Conservation (phyloP, 2,888 invertebrate genomes). For the Apoda limacodes region DNA sequence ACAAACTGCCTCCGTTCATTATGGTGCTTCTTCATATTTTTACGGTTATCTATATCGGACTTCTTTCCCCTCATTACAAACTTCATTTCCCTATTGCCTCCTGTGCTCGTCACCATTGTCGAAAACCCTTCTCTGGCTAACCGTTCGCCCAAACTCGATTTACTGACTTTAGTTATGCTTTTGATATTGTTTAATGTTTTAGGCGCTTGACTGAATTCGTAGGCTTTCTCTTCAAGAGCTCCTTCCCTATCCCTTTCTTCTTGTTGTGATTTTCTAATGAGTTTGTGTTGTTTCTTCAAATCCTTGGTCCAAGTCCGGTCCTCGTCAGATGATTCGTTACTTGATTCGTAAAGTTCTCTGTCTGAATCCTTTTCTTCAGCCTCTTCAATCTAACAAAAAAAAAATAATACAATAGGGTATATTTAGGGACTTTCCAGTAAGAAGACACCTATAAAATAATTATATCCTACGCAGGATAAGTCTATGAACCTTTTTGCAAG, state of each 20-base stretch:
- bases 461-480: too few species aligned
- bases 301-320: constrained; percentile 84
- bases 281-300: constrained; percentile 79
- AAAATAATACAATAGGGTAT: too few species aligned
- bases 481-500: too few species aligned
- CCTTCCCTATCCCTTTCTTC: constrained; percentile 33
- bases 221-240: constrained; percentile 27
- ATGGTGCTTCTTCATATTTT: constrained; percentile 74
- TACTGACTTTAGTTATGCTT: constrained; percentile 61
- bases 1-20: constrained; percentile 77
- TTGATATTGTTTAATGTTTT: constrained; percentile 57
- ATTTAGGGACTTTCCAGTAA: not conserved
- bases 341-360: constrained; percentile 57
- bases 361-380: constrained; percentile 60
- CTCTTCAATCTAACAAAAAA: constrained; percentile 34
- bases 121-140: constrained; percentile 70
- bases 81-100: constrained; percentile 84
- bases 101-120: constrained; percentile 62
- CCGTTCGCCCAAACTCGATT: constrained; percentile 80
- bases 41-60: constrained; percentile 63
- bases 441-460: not conserved
- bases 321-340: constrained; percentile 78
- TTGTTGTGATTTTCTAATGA: constrained; percentile 60
- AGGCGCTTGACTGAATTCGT: constrained; percentile 60
- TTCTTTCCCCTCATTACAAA: constrained; percentile 74